Percentiles rank a stretch among this genome's conserved stretches.
phyloP scores from a whole-genome alignment of 1,140 invertebrate species.

The Halesus radiatus region DNA sequence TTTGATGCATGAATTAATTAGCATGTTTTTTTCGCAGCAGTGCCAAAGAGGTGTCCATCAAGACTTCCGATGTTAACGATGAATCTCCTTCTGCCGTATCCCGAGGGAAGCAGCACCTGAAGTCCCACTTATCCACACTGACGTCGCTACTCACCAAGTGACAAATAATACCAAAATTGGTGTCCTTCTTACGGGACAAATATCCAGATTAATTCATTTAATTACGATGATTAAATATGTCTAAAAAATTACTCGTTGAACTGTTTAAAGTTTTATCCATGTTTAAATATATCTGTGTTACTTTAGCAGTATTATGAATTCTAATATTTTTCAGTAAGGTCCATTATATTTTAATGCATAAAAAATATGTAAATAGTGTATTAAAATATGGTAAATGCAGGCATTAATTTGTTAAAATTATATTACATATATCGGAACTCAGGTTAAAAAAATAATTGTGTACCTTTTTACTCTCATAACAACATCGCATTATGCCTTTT shows the following conservation, averaged over 20 bases:
- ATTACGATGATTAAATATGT: neutral
- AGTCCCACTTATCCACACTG: slow-evolving; percentile 35
- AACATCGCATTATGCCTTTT: too few relatives aligned
- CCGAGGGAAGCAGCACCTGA: slow-evolving; percentile 23
- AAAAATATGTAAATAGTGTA: too few relatives aligned
- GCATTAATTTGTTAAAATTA: too few relatives aligned
- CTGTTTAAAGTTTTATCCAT: slow-evolving; percentile 7
- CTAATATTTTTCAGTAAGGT: neutral
- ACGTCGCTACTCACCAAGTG: slow-evolving; percentile 44
- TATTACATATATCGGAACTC: too few relatives aligned
- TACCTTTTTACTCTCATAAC: too few relatives aligned
- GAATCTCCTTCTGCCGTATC: slow-evolving; percentile 18
- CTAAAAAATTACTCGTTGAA: neutral
- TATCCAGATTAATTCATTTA: neutral
- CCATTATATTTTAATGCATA: too few relatives aligned
- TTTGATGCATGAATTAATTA: neutral
- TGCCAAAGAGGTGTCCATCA: slow-evolving; percentile 68
- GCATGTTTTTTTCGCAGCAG: slow-evolving; percentile 62
- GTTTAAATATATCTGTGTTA: slow-evolving; percentile 2
- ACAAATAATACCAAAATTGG: slow-evolving; percentile 33
- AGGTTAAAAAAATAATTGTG: too few relatives aligned
- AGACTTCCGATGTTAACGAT: slow-evolving; percentile 61
- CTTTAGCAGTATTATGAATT: slow-evolving; percentile 1
- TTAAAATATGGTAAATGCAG: too few relatives aligned
- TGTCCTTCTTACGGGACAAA: neutral